A percentile compares a stretch with the other conserved stretches of the same genome.
phyloP scores from a whole-genome alignment of 2,888 invertebrate genomes.

The Lepidochrysops patricia region DNA sequence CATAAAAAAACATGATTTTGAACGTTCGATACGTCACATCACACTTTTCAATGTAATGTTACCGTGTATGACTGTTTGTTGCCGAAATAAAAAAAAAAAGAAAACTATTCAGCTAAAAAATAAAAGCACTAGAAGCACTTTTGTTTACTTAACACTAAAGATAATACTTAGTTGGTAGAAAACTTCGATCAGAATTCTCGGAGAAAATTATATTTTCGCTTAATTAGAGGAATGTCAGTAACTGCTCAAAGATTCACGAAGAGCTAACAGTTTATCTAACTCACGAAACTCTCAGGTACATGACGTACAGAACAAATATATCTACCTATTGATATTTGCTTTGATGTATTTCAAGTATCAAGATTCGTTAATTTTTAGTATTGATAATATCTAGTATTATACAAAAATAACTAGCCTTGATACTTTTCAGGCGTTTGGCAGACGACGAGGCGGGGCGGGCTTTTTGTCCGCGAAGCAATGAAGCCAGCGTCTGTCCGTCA shows the following conservation, averaged over 20 bases:
- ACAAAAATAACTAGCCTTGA: no score
- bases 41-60: no score
- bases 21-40: no score
- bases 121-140: no score
- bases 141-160: background rate
- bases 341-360: background rate
- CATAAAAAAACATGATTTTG: no score
- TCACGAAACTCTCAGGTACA: slow-evolving; percentile 14
- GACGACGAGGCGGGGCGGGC: no score
- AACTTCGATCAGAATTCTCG: background rate
- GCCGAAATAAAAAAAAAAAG: no score
- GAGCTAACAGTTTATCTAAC: slow-evolving; percentile 15
- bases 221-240: background rate
- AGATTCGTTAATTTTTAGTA: background rate
- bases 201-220: slow-evolving; percentile 1
- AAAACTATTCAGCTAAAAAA: no score
- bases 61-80: no score
- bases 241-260: slow-evolving; percentile 15
- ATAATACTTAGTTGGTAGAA: background rate
- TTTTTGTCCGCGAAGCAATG: no score
- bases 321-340: slow-evolving; percentile 4
- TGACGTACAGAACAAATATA: background rate
- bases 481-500: no score
- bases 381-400: background rate
- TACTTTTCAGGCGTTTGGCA: no score